Evolutionary conservation across 2,888 invertebrate species (phyloP), one percentile per base, ranked within the genome.

Genomic region (Ypsolopha sequella): DNA sequence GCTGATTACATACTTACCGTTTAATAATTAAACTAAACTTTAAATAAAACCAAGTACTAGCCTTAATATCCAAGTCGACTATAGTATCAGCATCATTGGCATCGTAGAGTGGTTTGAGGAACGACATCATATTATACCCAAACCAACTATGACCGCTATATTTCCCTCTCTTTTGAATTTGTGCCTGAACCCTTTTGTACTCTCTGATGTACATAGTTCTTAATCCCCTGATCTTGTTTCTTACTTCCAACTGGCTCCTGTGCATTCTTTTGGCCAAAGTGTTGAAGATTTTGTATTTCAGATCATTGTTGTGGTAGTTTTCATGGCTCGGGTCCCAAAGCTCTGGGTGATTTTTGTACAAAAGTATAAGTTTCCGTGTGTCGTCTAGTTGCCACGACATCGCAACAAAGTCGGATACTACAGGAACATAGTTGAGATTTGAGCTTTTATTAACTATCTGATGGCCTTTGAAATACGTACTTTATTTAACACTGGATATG

Each of bases 121-220:
- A 49, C n/a, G 49, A 49, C 39, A 49, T 24, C 6, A 33, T 7
- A 35, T 49, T 34, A 49, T 49, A 49, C 6, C 49, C 49, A 11
- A 34, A 41, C 49, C 49, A 49, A 14, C 36, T 36, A 48, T 36
- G n/a, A 7, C 34, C 34, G 2, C 2, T 45, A n/a, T 36, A 36
- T 1, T 4, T 36, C 7, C 14, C 14, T 48, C 13, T 41, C 11
- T 49, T 11, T 7, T 24, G 8, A 41, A 3, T 8, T 24, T 9
- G n/a, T 36, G 36, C n/a, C n/a, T 49, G n/a, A 33, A 39, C 10
- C 11, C 24, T 49, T 34, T 34, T 41, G 41, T 41, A 8, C 41
- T n/a, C 8, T 7, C 49, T 39, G 24, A 8, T n/a, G 11, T 49
- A 49, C 49, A 49, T 49, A 35, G 11, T 4, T 24, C 49, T 24